These are phyloP conservation scores for Arnoldichthys spilopterus DNA, from an alignment of 2,797 vertebrate genomes.

Conservation along the genomic window DNA sequence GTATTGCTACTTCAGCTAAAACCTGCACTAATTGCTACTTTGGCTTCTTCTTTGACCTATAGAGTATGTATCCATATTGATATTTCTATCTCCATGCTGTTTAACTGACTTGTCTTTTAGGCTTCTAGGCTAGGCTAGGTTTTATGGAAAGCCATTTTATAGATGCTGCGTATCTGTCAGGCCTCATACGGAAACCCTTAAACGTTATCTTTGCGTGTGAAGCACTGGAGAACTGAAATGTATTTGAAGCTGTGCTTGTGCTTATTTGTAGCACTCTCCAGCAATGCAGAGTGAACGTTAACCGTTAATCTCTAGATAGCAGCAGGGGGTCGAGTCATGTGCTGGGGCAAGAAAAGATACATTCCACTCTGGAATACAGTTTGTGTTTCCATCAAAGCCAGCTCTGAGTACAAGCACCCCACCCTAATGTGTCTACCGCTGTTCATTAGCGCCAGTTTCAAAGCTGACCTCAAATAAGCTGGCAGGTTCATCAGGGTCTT, in stretches of 20 bases:
- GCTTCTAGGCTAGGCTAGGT: not conserved
- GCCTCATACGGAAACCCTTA: not conserved
- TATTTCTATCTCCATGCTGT: not conserved
- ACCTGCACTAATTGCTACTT: constrained; percentile 5
- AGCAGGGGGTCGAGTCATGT: constrained; percentile 24
- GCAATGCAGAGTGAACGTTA: not conserved
- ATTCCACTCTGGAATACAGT: constrained; percentile 1
- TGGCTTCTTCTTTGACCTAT: not conserved
- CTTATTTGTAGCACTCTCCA: constrained; percentile 30
- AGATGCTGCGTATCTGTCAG: constrained; percentile 1
- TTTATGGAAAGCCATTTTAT: not conserved
- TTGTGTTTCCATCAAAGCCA: constrained; percentile 21
- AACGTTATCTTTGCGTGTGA: not conserved
- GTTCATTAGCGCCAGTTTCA: constrained; percentile 15
- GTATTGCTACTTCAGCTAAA: constrained; percentile 36
- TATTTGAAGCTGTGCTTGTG: constrained; percentile 21
- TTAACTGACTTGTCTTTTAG: not conserved
- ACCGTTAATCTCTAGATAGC: constrained; percentile 25
- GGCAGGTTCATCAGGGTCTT: not conserved
- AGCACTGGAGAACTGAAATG: not conserved
- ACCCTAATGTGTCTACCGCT: not conserved
- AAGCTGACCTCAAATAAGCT: not conserved
- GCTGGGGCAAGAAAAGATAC: constrained; percentile 11
- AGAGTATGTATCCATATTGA: constrained; percentile 14
- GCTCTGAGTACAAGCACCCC: not conserved